These are phyloP conservation scores for Campaea margaritaria DNA, from an alignment of 2,888 invertebrate genomes.

Conservation along the genomic window DNA sequence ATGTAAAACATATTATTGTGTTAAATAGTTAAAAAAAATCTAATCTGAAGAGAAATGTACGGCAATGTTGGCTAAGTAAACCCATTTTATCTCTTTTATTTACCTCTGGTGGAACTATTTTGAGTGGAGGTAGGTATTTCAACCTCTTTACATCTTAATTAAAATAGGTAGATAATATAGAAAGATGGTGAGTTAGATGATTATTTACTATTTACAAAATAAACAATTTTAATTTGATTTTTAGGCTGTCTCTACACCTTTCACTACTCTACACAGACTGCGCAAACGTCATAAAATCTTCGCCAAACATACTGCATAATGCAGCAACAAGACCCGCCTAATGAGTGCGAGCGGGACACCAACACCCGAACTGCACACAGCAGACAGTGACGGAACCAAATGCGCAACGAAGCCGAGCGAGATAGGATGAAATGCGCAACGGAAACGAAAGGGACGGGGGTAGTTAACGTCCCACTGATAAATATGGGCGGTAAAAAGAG, in stretches of 20 bases:
- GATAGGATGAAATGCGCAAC: conserved; percentile 40
- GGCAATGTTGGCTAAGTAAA: no score
- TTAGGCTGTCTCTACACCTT: conserved; percentile 48
- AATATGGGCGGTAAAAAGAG: conserved; percentile 57
- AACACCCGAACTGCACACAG: conserved; percentile 8
- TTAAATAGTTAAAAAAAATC: no score
- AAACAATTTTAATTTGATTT: no score
- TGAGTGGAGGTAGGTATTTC: no score
- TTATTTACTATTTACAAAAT: no score
- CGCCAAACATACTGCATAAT: conserved; percentile 80
- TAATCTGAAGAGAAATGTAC: no score
- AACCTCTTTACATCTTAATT: no score
- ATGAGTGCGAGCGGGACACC: conserved; percentile 63
- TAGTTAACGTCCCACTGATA: conserved; percentile 34
- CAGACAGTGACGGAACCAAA: conserved; percentile 59
- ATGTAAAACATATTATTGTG: no score
- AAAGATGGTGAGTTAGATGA: no score
- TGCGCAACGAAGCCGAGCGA: conserved; percentile 60
- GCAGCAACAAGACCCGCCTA: conserved; percentile 69
- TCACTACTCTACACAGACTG: conserved; percentile 62
- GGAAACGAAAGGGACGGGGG: conserved; percentile 20
- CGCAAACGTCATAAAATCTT: conserved; percentile 79
- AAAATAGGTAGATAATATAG: no score
- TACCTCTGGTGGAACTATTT: no score
- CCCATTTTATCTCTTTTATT: no score